Conservation (phyloP, 2,888 invertebrate genomes). For the Drosophila mettleri region DNA sequence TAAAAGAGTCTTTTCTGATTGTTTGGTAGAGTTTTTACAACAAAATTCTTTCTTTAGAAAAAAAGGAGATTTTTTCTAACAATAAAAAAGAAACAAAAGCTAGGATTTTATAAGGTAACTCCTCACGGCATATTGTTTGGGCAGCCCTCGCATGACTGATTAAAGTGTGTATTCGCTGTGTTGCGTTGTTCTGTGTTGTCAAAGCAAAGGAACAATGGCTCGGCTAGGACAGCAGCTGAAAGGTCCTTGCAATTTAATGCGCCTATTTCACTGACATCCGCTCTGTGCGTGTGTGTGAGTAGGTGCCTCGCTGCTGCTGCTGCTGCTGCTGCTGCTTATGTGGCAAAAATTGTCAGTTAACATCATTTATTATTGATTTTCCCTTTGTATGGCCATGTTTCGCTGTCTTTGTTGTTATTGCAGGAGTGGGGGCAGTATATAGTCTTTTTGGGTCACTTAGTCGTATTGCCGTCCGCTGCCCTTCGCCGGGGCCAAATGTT, state of each 20-base stretch:
- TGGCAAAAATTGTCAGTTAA: slow-evolving; percentile 74
- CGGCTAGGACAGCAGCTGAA: slow-evolving; percentile 28
- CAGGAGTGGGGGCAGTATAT: too few species aligned
- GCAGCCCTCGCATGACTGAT: slow-evolving; percentile 61
- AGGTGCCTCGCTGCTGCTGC: background rate
- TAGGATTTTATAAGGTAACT: too few species aligned
- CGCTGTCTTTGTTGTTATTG: slow-evolving; percentile 12
- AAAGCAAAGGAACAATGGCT: slow-evolving; percentile 24
- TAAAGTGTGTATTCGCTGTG: slow-evolving; percentile 55
- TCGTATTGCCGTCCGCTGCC: slow-evolving; percentile 30
- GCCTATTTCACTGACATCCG: slow-evolving; percentile 32
- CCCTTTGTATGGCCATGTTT: slow-evolving; percentile 27
- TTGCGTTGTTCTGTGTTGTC: slow-evolving; percentile 25
- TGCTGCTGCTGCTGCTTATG: slow-evolving; percentile 51
- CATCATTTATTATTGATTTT: slow-evolving; percentile 80
- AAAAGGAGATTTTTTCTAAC: too few species aligned
- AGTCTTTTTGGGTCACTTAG: slow-evolving; percentile 67
- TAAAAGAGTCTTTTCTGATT: too few species aligned
- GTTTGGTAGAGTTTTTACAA: too few species aligned
- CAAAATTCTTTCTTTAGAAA: too few species aligned
- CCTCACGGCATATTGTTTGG: background rate
- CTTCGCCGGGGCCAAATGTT: slow-evolving; percentile 15
- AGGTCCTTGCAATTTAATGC: slow-evolving; percentile 62
- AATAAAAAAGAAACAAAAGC: too few species aligned
- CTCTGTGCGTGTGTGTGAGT: background rate